A percentile compares a stretch with the other conserved stretches of the same genome.
Conservation (phyloP, 2,888 invertebrate species). For the Brachyptera putata region DNA sequence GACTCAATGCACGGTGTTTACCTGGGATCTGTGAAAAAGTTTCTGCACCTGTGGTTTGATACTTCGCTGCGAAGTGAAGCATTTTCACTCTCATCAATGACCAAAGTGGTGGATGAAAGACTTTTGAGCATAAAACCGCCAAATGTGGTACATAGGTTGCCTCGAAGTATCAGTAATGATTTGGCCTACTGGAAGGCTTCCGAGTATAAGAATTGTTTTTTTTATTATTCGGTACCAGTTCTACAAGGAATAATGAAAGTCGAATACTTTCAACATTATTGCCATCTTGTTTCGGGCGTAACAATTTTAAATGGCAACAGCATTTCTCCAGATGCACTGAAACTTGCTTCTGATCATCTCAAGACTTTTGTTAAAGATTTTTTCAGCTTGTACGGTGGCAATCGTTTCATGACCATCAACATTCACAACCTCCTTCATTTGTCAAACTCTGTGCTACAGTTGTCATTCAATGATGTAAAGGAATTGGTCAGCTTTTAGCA, state of each 20-base stretch:
- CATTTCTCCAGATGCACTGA: not conserved
- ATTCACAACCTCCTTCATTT: not conserved
- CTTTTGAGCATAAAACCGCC: not conserved
- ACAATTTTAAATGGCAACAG: not conserved
- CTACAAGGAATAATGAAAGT: not conserved
- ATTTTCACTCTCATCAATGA: not conserved
- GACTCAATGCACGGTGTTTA: not conserved
- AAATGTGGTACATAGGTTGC: not conserved
- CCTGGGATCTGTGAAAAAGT: not conserved
- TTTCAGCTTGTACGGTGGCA: not conserved
- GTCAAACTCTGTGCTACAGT: too few relatives aligned
- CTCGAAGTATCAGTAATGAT: not conserved
- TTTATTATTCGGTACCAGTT: conserved; percentile 10
- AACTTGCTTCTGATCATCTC: not conserved
- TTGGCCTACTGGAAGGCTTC: not conserved
- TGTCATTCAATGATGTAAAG: too few relatives aligned
- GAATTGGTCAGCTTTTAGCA: too few relatives aligned
- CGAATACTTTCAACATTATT: not conserved
- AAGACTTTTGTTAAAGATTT: not conserved
- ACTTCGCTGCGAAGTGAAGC: not conserved
- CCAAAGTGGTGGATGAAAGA: not conserved
- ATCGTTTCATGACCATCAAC: not conserved
- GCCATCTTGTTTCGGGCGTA: not conserved
- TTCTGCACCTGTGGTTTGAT: not conserved
- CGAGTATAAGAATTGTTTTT: not conserved